Conservation (phyloP, 1,140 invertebrate species). For the Bradynema listronoti region DNA sequence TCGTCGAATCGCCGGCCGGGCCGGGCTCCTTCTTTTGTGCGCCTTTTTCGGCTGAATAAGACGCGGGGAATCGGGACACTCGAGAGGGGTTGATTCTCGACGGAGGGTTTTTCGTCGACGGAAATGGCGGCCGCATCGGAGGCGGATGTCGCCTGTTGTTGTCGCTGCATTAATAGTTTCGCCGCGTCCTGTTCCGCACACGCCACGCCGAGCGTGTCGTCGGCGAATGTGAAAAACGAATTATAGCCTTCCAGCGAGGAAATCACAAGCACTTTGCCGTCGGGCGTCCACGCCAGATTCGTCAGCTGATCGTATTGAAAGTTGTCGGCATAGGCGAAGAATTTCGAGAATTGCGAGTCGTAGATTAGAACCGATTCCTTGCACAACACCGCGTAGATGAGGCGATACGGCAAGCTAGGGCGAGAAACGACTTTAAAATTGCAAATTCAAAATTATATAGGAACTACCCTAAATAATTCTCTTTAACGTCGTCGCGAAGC, state of each 20-base stretch:
- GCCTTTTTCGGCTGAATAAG: no score
- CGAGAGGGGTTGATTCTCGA: no score
- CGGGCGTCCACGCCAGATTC: conserved; percentile 38
- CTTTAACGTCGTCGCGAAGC: conserved; percentile 19
- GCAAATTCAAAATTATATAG: not conserved
- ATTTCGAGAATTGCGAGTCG: conserved; percentile 31
- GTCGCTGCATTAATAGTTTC: no score
- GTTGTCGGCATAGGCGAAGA: conserved; percentile 37
- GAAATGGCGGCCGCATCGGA: no score
- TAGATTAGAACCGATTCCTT: conserved; percentile 41
- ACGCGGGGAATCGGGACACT: no score
- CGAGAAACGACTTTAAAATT: not conserved
- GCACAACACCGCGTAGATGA: conserved; percentile 41
- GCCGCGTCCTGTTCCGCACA: conserved; percentile 10
- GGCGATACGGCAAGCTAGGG: conserved; percentile 31
- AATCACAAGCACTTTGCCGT: conserved; percentile 32
- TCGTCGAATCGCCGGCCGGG: no score
- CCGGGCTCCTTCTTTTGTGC: no score
- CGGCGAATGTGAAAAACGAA: conserved; percentile 25
- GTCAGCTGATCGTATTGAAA: conserved; percentile 40
- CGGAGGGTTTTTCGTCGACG: no score
- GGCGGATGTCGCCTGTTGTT: no score
- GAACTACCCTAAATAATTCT: conserved; percentile 29
- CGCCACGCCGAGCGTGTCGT: not conserved
- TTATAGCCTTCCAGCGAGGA: conserved; percentile 44